phyloP scores from a whole-genome alignment of 2,888 invertebrate genomes.

The Chorisops tibialis region DNA sequence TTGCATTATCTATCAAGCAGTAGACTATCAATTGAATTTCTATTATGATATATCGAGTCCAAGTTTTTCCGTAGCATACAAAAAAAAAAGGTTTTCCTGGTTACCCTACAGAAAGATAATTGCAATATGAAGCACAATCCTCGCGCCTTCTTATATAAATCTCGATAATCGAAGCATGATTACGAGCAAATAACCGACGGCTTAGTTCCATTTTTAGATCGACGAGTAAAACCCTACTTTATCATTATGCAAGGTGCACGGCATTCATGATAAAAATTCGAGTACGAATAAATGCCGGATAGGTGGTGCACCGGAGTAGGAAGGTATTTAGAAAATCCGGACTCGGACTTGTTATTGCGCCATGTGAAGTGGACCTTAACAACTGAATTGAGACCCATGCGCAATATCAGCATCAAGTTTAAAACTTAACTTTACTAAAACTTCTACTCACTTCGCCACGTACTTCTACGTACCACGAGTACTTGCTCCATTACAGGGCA shows the following conservation, averaged over 20 bases:
- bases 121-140: too few species aligned
- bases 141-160: too few species aligned
- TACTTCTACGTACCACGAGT: neutral
- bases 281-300: neutral
- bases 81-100: too few species aligned
- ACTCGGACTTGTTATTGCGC: constrained; percentile 16
- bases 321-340: constrained; percentile 19
- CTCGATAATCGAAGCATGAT: too few species aligned
- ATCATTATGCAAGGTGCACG: constrained; percentile 10
- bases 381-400: constrained; percentile 8
- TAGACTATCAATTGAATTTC: too few species aligned
- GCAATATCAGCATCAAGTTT: neutral
- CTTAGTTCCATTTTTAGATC: neutral
- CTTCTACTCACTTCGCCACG: neutral
- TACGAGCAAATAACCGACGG: neutral
- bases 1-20: too few species aligned
- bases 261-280: neutral
- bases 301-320: neutral
- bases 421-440: too few species aligned
- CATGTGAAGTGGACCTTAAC: constrained; percentile 30
- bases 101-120: too few species aligned
- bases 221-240: neutral
- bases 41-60: too few species aligned
- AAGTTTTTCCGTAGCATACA: too few species aligned
- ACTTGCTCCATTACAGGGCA: neutral